Base-by-base conservation (phyloP, 37 sponge, comb jelly and placozoan genomes). In the Diacarnus erythraeanus region DNA sequence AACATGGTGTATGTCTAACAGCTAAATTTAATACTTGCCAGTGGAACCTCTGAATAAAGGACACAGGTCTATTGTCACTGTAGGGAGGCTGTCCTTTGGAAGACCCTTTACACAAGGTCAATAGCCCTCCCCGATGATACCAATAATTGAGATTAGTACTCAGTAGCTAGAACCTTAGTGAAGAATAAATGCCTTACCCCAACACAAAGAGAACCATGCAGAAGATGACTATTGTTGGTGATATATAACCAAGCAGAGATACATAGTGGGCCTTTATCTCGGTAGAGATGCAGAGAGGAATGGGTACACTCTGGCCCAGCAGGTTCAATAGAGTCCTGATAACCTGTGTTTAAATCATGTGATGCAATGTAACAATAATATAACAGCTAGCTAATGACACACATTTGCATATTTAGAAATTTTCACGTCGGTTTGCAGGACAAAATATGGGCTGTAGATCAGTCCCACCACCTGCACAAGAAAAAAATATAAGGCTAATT, bases 381-480 rank as follows among this genome's bases (percentile, higher is more conserved):
- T 34, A 34, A 34, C 38, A 68, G 34, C 69, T 38, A 17, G 6
- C 2, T 36, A 56, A 27, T 2, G 21, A 59, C 60, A 2, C 59
- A 76, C 77, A 2, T 2, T 42, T 38, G 77, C 39, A 22, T 38
- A 12, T 37, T 26, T 17, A 71, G 23, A 23, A 23, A 38, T 42
- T n/a, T 25, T 40, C 2, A 37, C n/a, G 35, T 79, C 79, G 22
- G 71, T 41, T 73, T 73, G 67, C 27, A 83, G 70, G 3, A 72
- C 63, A 43, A 61, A 38, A 38, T 80, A 91, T 1, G 92, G 92
- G 2, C 87, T 27, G 59, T 83, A 91, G 15, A 91, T 79, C 57
- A 91, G 43, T 18, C 92, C 92, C 8, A 91, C 83, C 42, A 91
- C 92, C 90, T 90, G 57, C n/a, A n/a, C n/a, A n/a, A n/a, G n/a